phyloP scores from a whole-genome alignment of 2,888 invertebrate species.

The Amiota communis region DNA sequence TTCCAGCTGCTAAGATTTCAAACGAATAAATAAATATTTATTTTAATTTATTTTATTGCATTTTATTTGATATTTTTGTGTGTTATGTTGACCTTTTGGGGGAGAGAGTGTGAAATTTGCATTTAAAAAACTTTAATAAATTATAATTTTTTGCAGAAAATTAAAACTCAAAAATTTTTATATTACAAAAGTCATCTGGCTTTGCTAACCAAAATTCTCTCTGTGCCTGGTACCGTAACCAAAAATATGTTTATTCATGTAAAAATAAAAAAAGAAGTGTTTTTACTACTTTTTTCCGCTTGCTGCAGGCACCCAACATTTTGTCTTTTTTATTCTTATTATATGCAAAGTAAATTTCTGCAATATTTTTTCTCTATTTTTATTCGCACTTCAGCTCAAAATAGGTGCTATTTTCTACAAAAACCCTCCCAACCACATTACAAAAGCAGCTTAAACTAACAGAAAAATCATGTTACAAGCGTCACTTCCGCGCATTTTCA shows the following conservation, averaged over 20 bases:
- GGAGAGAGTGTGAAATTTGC: background rate
- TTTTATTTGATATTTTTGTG: background rate
- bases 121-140: background rate
- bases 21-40: background rate
- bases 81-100: background rate
- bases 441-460: too few relatives aligned
- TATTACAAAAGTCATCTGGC: too few relatives aligned
- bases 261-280: too few relatives aligned
- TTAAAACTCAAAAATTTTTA: background rate
- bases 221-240: too few relatives aligned
- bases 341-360: slow-evolving; percentile 13
- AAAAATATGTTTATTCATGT: too few relatives aligned
- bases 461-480: too few relatives aligned
- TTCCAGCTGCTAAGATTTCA: background rate
- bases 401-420: too few relatives aligned
- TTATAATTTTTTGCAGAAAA: background rate
- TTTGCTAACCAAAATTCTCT: too few relatives aligned
- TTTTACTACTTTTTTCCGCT: background rate
- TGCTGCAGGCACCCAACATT: background rate
- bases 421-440: too few relatives aligned
- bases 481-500: too few relatives aligned
- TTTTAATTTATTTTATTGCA: background rate
- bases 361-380: slow-evolving; percentile 1
- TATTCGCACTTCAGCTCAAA: background rate
- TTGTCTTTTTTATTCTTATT: background rate